These are phyloP conservation scores for Chloebia gouldiae DNA, from an alignment of 2,113 vertebrate genomes.

Conservation along the genomic window DNA sequence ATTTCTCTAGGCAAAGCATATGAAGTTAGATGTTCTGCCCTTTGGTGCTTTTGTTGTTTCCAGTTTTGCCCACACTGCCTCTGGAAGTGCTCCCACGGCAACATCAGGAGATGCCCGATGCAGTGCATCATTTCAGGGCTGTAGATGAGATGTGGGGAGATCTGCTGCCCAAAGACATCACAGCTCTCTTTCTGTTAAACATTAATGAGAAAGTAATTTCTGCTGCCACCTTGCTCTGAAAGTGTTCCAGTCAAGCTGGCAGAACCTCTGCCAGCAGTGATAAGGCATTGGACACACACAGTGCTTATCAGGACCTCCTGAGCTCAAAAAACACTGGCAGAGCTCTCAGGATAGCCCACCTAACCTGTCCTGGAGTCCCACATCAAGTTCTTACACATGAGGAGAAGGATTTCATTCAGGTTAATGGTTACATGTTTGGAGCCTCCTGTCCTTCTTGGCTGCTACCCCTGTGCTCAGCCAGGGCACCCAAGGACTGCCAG, in stretches of 20 bases:
- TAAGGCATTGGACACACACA: fast-evolving
- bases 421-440: neutral
- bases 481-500: neutral
- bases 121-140: neutral
- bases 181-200: neutral
- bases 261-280: neutral
- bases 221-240: neutral
- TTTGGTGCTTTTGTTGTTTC: neutral
- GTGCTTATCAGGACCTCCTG: neutral
- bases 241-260: neutral
- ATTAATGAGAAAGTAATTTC: neutral
- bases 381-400: neutral
- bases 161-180: neutral
- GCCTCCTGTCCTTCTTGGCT: neutral
- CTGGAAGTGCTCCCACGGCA: neutral
- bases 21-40: neutral
- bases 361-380: neutral
- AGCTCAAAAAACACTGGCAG: neutral
- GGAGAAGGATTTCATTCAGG: neutral
- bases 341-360: neutral
- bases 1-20: fast-evolving
- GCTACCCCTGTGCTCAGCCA: neutral
- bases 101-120: fast-evolving
- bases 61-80: neutral
- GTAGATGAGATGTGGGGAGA: neutral